Evolutionary conservation across 2,888 invertebrate genomes (phyloP), one percentile per base, ranked within the genome.

Genomic region (Exephanes ischioxanthus): DNA sequence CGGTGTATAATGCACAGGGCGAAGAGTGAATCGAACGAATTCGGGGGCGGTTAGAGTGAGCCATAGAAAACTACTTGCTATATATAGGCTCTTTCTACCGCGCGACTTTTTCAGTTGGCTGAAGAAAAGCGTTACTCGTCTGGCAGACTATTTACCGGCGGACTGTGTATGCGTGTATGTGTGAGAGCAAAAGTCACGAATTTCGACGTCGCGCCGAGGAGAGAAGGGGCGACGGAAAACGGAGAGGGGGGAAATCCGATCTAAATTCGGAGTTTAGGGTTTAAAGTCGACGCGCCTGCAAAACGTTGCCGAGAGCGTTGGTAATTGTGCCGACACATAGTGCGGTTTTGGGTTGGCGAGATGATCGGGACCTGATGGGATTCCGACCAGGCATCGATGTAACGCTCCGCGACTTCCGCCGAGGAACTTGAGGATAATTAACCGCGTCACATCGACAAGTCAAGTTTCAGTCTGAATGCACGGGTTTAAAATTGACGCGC

Each of bases 11-110:
- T 22, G 58, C 30, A 73, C 41, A 30, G 16, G 45, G 22, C 22
- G 45, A 33, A 51, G 61, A 81, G 76, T 76, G 63, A 85, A 85
- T 82, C 82, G 73, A 79, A 79, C 70, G 73, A 81, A 79, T 70
- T 82, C 48, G 33, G 37, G 45, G 58, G 45, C 26, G 51, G 51
- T 67, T 73, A 11, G 73, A 55, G 73, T 61, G 68, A 72, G 11
- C 63, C 67, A 66, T 72, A 37, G 68, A 82, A 45, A 75, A 72
- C 73, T 55, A 76, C 48, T 53, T 55, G 51, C 71, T 72, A 48
- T 45, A 76, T 63, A 41, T 70, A 72, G 61, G 26, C 30, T n/a
- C 14, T 70, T 63, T 75, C 75, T 76, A 33, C n/a, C 33, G 16
- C 7, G 6, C 72, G 72, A 48, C 66, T 71, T 80, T 84, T 80